phyloP scores from a whole-genome alignment of 2,113 vertebrate genomes.

The Apaloderma vittatum region DNA sequence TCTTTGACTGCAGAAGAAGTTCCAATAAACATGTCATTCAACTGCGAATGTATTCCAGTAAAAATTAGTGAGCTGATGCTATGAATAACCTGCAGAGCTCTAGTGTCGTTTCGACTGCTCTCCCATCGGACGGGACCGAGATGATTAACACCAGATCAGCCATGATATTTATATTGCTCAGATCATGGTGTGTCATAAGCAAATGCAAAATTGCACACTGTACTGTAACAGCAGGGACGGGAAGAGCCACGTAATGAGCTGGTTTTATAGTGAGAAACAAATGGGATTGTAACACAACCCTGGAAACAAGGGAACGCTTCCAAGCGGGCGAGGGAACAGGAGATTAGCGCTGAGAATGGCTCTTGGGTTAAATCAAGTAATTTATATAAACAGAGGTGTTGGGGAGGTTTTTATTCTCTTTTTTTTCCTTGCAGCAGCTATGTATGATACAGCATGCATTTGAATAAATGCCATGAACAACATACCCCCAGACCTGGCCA shows the following conservation, averaged over 20 bases:
- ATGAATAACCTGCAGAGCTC: constrained; percentile 63
- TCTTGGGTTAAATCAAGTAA: not conserved
- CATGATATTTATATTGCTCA: not conserved
- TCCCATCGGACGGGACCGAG: not conserved
- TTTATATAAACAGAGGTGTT: not conserved
- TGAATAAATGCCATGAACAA: not conserved
- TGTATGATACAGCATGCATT: accelerated
- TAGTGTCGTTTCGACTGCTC: not conserved
- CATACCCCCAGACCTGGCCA: not conserved
- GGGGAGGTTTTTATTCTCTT: not conserved
- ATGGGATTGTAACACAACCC: constrained; percentile 33
- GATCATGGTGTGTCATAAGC: constrained; percentile 41
- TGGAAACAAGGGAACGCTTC: constrained; percentile 42
- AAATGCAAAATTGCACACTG: constrained; percentile 39
- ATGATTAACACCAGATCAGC: constrained; percentile 40
- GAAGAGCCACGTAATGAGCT: constrained; percentile 44
- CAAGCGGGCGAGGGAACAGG: not conserved
- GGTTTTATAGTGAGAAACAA: constrained; percentile 49
- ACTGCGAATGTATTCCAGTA: not conserved
- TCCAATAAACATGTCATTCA: constrained; percentile 58
- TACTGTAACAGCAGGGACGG: constrained; percentile 43
- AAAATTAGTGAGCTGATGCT: constrained; percentile 52
- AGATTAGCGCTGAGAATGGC: not conserved
- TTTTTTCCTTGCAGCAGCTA: not conserved
- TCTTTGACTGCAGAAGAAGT: constrained; percentile 30